Evolutionary conservation across 2,888 invertebrate genomes (phyloP).

Genomic region (Charanyca ferruginea): DNA sequence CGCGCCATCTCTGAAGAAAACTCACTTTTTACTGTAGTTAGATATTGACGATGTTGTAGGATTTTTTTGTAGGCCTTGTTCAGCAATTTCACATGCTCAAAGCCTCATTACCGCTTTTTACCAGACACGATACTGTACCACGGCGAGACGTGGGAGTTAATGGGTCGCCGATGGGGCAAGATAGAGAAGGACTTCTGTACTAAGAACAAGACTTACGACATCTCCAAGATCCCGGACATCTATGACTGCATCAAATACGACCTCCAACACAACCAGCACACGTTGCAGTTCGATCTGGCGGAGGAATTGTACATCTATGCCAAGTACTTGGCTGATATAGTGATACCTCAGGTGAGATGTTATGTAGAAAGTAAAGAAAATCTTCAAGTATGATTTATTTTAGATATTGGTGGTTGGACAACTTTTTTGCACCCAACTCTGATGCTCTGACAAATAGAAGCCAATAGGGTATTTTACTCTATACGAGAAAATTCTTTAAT

Average conservation of each 20-base stretch:
- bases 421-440: too few relatives aligned
- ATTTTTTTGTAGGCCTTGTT: too few relatives aligned
- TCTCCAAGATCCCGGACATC: slow-evolving; percentile 99
- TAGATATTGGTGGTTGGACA: too few relatives aligned
- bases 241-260: slow-evolving; percentile 99
- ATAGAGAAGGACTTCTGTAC: slow-evolving; percentile 99
- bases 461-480: too few relatives aligned
- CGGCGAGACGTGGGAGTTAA: slow-evolving; percentile 99
- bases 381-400: background rate
- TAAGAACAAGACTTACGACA: slow-evolving; percentile 98
- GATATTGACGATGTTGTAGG: too few relatives aligned
- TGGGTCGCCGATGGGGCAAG: slow-evolving; percentile 99
- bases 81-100: too few relatives aligned
- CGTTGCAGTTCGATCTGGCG: slow-evolving; percentile 97
- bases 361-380: background rate
- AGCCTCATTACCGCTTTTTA: background rate
- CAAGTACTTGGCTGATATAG: slow-evolving; percentile 99
- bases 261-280: slow-evolving; percentile 99
- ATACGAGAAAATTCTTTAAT: too few relatives aligned
- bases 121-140: slow-evolving; percentile 98
- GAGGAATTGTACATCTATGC: slow-evolving; percentile 98
- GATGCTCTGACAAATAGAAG: too few relatives aligned
- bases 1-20: too few relatives aligned
- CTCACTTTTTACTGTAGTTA: too few relatives aligned
- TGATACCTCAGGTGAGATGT: slow-evolving; percentile 97